These are phyloP conservation scores for Dasypus novemcinctus DNA, from an alignment of 2,113 vertebrate genomes.

Conservation along the genomic window DNA sequence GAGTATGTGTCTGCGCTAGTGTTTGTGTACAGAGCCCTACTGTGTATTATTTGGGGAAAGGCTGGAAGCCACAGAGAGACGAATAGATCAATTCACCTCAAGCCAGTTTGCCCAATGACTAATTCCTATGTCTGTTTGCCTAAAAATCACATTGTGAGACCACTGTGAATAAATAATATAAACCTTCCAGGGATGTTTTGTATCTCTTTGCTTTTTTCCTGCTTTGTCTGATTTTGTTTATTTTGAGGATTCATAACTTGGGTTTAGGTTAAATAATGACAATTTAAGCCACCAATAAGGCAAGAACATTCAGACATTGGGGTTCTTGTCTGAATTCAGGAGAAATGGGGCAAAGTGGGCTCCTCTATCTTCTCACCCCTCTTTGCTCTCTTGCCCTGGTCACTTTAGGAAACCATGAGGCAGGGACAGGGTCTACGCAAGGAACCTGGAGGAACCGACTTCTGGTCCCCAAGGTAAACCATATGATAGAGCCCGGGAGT, in stretches of 20 bases:
- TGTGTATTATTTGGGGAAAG: not conserved
- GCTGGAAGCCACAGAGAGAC: not conserved
- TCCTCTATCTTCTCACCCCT: not conserved
- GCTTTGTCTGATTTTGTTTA: not conserved
- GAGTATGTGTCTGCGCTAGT: not conserved
- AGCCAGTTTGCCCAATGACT: not conserved
- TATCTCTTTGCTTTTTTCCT: not conserved
- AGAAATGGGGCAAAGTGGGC: not conserved
- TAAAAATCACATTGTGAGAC: not conserved
- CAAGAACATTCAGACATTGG: not conserved
- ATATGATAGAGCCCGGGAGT: not conserved
- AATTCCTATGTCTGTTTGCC: not conserved
- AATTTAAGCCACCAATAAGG: not conserved
- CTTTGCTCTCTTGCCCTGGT: not conserved
- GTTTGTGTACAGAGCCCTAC: not conserved
- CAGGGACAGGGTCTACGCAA: not conserved
- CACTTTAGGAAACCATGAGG: not conserved
- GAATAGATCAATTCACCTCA: not conserved
- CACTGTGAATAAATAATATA: not conserved
- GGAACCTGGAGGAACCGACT: not conserved
- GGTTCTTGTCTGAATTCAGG: not conserved
- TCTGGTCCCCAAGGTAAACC: not conserved
- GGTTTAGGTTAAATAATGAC: not conserved
- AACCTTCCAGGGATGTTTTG: not conserved
- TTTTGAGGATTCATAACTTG: not conserved